phyloP scores from a whole-genome alignment of 2,113 vertebrate species.

The western clawed frog (Xenopus tropicalis) region DNA sequence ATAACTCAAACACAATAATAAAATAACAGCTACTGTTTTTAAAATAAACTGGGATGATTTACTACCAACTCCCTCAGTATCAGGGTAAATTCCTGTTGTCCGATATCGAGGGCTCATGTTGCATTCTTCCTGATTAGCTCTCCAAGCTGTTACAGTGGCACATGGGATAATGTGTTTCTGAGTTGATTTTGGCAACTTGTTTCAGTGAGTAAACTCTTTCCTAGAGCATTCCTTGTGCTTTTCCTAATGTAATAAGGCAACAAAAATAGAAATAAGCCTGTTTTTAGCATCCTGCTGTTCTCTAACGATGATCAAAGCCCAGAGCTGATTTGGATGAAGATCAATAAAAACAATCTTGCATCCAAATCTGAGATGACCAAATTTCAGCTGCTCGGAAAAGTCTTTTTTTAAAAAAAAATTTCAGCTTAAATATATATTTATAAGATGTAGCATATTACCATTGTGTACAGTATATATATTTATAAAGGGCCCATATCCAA shows the following conservation, averaged over 20 bases:
- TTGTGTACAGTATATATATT: too few species aligned
- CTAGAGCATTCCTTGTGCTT: constrained; percentile 33
- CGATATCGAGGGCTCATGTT: constrained; percentile 8
- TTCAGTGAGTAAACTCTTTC: constrained; percentile 37
- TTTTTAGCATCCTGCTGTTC: constrained; percentile 39
- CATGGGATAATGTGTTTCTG: constrained; percentile 33
- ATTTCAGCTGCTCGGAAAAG: constrained; percentile 16
- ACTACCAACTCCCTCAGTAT: not conserved
- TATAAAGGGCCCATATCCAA: too few species aligned
- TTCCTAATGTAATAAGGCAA: constrained; percentile 41
- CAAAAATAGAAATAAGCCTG: constrained; percentile 32
- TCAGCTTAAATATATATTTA: too few species aligned
- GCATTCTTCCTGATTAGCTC: constrained; percentile 1
- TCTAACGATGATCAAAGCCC: constrained; percentile 34
- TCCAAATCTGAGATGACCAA: constrained; percentile 27
- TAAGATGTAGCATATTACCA: too few species aligned
- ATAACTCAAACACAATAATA: too few species aligned
- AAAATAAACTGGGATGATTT: too few species aligned
- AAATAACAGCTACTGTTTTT: too few species aligned
- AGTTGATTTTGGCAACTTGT: constrained; percentile 36
- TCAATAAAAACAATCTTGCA: constrained; percentile 33
- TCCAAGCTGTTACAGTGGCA: constrained; percentile 24
- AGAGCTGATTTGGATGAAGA: constrained; percentile 28
- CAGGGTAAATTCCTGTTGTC: constrained; percentile 14
- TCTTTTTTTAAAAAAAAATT: too few species aligned